phyloP scores from a whole-genome alignment of 2,797 vertebrate species.

The Poecilia picta region DNA sequence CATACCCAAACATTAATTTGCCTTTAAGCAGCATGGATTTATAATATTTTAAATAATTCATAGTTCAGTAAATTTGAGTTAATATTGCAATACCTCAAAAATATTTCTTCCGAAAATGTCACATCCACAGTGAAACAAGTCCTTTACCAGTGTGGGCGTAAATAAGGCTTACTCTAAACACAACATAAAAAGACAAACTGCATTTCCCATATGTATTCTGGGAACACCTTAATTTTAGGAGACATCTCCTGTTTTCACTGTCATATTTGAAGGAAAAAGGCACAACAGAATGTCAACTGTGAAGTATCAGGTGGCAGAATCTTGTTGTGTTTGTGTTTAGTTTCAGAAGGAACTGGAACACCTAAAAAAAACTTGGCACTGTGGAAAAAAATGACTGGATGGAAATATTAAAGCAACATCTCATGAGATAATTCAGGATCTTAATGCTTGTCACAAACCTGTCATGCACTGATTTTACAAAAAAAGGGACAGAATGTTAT shows the following conservation, averaged over 20 bases:
- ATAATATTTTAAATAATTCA: neutral
- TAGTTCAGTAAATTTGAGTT: neutral
- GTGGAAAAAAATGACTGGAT: neutral
- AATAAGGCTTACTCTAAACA: neutral
- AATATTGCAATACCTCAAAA: neutral
- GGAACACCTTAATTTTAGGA: neutral
- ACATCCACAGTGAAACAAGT: neutral
- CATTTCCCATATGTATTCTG: neutral
- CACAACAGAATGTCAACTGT: neutral
- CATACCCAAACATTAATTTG: neutral
- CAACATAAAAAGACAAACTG: neutral
- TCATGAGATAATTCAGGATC: neutral
- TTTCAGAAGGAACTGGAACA: neutral
- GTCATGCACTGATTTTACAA: neutral
- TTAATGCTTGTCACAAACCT: neutral
- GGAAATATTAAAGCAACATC: neutral
- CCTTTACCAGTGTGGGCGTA: neutral
- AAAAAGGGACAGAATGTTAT: neutral
- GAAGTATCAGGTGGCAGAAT: neutral
- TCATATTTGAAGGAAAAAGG: neutral
- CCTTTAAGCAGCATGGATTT: neutral
- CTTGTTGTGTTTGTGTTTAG: neutral
- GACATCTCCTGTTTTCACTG: neutral
- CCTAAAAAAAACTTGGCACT: neutral
- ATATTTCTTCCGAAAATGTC: neutral